Evolutionary conservation across 2,113 vertebrate species (phyloP).

Genomic region (Aptenodytes patagonicus): DNA sequence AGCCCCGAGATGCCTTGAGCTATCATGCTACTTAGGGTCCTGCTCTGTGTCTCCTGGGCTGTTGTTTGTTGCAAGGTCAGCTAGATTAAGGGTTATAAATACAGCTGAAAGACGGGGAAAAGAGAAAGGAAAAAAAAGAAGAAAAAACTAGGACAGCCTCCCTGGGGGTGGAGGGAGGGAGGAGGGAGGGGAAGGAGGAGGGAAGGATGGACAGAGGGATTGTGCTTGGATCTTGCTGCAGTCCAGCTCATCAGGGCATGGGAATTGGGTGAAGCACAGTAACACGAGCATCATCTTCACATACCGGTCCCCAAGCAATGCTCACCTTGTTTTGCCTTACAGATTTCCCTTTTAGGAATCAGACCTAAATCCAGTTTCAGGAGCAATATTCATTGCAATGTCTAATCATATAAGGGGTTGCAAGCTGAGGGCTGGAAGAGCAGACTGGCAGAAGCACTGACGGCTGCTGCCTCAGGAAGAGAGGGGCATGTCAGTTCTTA

Average conservation of each 20-base stretch:
- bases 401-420: background rate
- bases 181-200: background rate
- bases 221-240: background rate
- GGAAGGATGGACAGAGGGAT: background rate
- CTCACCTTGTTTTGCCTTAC: background rate
- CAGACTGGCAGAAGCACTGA: background rate
- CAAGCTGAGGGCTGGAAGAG: background rate
- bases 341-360: background rate
- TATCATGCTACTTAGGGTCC: background rate
- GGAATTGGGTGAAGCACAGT: background rate
- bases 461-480: background rate
- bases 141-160: background rate
- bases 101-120: background rate
- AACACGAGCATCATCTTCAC: background rate
- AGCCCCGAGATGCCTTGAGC: background rate
- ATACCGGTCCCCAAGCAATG: background rate
- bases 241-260: background rate
- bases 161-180: background rate
- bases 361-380: background rate
- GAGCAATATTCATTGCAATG: background rate
- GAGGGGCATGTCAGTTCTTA: background rate
- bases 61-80: background rate
- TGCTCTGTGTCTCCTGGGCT: background rate
- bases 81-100: background rate
- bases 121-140: background rate